Evolutionary conservation across 2,797 vertebrate species (phyloP), one percentile per base, ranked within the genome.

Genomic region (Psittacula echo): DNA sequence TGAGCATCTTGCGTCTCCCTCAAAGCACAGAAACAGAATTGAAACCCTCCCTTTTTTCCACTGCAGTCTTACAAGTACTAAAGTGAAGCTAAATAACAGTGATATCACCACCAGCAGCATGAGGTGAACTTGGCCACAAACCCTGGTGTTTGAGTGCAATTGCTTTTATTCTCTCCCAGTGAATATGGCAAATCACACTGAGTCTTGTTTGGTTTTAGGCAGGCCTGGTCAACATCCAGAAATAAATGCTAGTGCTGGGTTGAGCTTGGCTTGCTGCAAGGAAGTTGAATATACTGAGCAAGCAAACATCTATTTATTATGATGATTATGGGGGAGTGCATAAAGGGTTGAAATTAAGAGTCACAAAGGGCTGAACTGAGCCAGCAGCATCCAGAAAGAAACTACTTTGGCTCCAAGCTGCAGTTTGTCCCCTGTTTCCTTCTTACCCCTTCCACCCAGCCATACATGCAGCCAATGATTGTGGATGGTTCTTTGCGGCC

Each of bases 61-160:
- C 60, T 90, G 44, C 74, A 62, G 10, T 84, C 77, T 89, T 62
- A 30, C 60, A 89, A 94, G 20, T n/a, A 54, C 61, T 88, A 34
- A 89, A 93, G 67, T 1, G 1, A 85, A 89, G 77, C 68, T 61
- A 88, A 96, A 45, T 87, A 88, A 56, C 0, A 0, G 67, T 94
- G 93, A 91, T 93, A 87, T 94, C 93, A 93, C 88, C 45, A 91
- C 13, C 64, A 94, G 71, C 41, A 87, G 32, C 93, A 77, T 72
- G 93, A 96, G 89, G 85, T 88, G 95, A 95, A 79, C 94, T 96
- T 96, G 88, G 90, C 90, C 53, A 58, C 85, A 77, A 24, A 70
- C 48, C 24, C 53, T 44, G 39, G 41, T 50, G 34, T 93, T 91
- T 86, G 60, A 86, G 42, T 18, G 6, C 44, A 56, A 8, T 75